These are phyloP conservation scores for Bergia puertoricense DNA, from an alignment of 92 coral and sea anemone genomes.

Conservation along the genomic window DNA sequence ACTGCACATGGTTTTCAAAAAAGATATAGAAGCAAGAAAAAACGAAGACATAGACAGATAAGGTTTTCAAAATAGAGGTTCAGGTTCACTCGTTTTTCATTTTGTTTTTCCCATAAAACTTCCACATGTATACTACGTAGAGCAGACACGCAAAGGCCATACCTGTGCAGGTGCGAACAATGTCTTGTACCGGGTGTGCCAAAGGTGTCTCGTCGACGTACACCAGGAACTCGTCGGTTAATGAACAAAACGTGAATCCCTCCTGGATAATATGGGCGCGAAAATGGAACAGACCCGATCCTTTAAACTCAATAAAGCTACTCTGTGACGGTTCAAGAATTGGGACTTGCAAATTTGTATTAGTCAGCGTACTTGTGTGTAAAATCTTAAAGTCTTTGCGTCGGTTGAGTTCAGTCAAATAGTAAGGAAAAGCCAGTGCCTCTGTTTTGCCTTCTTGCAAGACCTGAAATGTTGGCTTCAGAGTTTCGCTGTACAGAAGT, in stretches of 20 bases:
- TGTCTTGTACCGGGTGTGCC: constrained; percentile 87
- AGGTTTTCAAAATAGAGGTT: neutral
- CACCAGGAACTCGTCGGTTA: constrained; percentile 86
- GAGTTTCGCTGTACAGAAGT: constrained; percentile 74
- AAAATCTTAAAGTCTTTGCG: constrained; percentile 70
- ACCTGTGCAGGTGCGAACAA: constrained; percentile 90
- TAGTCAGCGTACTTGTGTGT: constrained; percentile 54
- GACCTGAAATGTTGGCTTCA: constrained; percentile 73
- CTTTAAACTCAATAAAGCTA: constrained; percentile 86
- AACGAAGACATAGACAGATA: too few species aligned
- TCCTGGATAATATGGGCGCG: constrained; percentile 86
- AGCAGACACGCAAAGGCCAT: constrained; percentile 78
- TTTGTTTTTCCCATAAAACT: constrained; percentile 78
- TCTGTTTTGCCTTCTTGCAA: constrained; percentile 66
- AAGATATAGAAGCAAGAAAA: too few species aligned
- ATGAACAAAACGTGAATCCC: constrained; percentile 85
- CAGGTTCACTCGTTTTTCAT: constrained; percentile 64
- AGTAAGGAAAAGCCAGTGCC: constrained; percentile 76
- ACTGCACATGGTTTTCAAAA: neutral
- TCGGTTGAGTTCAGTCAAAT: constrained; percentile 86
- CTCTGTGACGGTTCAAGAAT: constrained; percentile 73
- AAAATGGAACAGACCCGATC: constrained; percentile 93
- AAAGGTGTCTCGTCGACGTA: constrained; percentile 87
- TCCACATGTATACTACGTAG: constrained; percentile 70
- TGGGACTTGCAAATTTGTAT: constrained; percentile 46